These are phyloP conservation scores for Probosciger aterrimus DNA, from an alignment of 2,113 vertebrate genomes.

Conservation along the genomic window DNA sequence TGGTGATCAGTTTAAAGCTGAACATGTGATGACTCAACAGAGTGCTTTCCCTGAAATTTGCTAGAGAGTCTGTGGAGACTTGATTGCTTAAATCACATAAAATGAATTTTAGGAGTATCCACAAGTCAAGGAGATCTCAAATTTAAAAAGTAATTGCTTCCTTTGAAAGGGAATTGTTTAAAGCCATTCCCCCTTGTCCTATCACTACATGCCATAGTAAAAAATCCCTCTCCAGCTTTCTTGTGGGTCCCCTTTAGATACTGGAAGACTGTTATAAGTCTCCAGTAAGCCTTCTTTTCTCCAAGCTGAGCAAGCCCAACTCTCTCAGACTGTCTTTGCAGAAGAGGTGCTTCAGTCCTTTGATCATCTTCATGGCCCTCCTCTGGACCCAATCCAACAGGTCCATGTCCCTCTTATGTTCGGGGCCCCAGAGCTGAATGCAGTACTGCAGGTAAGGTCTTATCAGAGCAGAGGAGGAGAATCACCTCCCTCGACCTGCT, in stretches of 20 bases:
- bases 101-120: not conserved
- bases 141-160: not conserved
- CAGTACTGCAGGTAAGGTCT: not conserved
- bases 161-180: not conserved
- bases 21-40: not conserved
- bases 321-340: not conserved
- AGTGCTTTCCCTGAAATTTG: not conserved
- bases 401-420: not conserved
- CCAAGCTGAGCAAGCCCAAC: not conserved
- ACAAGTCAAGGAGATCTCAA: not conserved
- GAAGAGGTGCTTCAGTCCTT: not conserved
- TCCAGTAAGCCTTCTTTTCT: not conserved
- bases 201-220: not conserved
- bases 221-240: not conserved
- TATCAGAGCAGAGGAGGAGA: not conserved
- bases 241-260: not conserved
- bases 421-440: not conserved
- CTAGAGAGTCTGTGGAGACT: not conserved
- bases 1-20: not conserved
- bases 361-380: not conserved
- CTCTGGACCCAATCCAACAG: not conserved
- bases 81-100: not conserved
- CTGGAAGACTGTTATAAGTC: not conserved
- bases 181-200: not conserved
- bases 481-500: not conserved